Evolutionary conservation across 1,140 invertebrate species (phyloP), one percentile per base, ranked within the genome.

Genomic region (Papilio polyxenes): DNA sequence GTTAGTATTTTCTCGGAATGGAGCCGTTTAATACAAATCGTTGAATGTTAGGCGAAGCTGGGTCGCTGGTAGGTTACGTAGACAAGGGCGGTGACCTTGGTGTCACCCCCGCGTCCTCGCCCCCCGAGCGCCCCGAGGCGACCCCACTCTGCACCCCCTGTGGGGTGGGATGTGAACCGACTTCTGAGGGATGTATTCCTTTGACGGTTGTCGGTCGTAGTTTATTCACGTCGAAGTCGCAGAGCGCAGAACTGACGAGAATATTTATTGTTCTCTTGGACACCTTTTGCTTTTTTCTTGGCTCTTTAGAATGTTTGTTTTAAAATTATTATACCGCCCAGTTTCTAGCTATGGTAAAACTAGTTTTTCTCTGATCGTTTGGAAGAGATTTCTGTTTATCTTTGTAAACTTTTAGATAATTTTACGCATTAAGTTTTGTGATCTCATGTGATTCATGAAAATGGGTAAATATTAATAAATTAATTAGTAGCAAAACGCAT

Each of bases 41-140:
- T 86, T 10, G 53, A 81, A 69, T 76, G 77, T 53, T 78, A 79
- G 77, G 51, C 76, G 84, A 80, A 89, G 87, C 88, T 86, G 85
- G 88, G 87, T 89, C 88, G 88, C 83, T 86, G 84, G 89, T 87
- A 89, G 87, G 87, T 88, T 90, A 89, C 87, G 85, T 88, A 86
- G 87, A 82, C 88, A 84, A 90, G 89, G 89, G 88, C 88, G 89
- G 85, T 82, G 89, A 91, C 89, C 89, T 91, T 91, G 89, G 85
- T 59, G 82, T 83, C 83, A 53, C 59, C 37, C 37, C 15, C 80
- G n/a, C 56, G 59, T 53, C 51, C 44, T 59, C 82, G 17, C 56
- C 80, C 49, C 80, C 82, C 75, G 23, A 75, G 56, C 31, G 72
- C 56, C 72, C 80, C 83, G 23, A 48, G 48, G 20, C 75, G 7